Base-by-base conservation (phyloP, 2,888 invertebrate genomes). In the Acleris literana region DNA sequence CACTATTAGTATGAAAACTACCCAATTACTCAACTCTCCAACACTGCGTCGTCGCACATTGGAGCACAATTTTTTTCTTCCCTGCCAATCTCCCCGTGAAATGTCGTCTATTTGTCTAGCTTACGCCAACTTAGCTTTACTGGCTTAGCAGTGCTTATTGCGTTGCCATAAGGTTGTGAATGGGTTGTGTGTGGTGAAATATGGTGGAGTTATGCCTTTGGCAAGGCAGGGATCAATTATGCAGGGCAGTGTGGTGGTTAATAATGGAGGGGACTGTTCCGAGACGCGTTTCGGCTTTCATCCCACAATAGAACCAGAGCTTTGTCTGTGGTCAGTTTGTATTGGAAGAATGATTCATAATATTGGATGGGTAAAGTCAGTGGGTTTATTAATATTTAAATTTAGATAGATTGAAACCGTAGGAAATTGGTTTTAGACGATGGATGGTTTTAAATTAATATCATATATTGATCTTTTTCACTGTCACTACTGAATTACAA, bases 171-270 rank as follows among this genome's bases (percentile, higher is more conserved):
- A 39, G 68, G 65, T 59, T 48, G 33, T 25, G 3, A 63, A 56
- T 61, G 6, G 53, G 13, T 29, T 52, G 61, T 4, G 6, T 17
- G 20, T 4, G 20, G n/a, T 13, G 33, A 3, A 13, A 54, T 43
- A 46, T 18, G 11, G 18, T 25, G 25, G 64, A 59, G 48, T 49
- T 64, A 59, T 54, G 29, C 49, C 78, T 78, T 76, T 74, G 72
- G 78, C 76, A 75, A 70, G 73, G 71, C 70, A 73, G 75, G 70
- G 78, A 83, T 86, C 81, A 85, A 86, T 86, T 85, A 86, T 86
- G 83, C 81, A 85, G 78, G 54, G 20, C 51, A 29, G 53, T 33
- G 53, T 52, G 69, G 74, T 74, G 69, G 79, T 79, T 72, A 83
- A 86, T 84, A 81, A 82, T 84, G 74, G 77, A 82, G 72, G 71